Evolutionary conservation across 1,140 invertebrate species (phyloP).

Genomic region (Trachymyrmex cornetzi): DNA sequence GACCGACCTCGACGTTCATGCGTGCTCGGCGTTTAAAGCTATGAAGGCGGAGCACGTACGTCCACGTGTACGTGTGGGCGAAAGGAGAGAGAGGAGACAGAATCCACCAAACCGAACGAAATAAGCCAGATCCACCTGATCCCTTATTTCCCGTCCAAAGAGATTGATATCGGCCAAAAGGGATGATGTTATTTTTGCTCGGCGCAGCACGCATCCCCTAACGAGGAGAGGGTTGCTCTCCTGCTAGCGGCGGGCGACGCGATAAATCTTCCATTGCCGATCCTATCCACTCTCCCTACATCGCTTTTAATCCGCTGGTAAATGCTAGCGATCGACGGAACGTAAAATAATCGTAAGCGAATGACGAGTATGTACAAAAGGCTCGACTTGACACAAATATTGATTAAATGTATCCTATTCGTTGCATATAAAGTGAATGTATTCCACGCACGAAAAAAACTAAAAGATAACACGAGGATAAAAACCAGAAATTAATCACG

Average conservation of each 20-base stretch:
- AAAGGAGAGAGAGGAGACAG: neutral
- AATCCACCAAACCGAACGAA: constrained; percentile 54
- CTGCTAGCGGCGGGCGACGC: constrained; percentile 26
- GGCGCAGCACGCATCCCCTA: constrained; percentile 19
- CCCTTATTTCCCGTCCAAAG: constrained; percentile 57
- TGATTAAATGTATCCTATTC: constrained; percentile 34
- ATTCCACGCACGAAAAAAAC: neutral
- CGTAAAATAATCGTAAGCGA: constrained; percentile 37
- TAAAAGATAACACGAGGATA: constrained; percentile 16
- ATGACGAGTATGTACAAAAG: constrained; percentile 40
- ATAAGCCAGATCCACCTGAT: constrained; percentile 68
- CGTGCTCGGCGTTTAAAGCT: constrained; percentile 29
- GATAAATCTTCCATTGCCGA: constrained; percentile 65
- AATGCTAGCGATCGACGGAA: constrained; percentile 34
- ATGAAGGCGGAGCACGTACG: constrained; percentile 57
- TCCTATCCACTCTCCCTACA: neutral
- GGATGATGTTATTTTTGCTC: constrained; percentile 58
- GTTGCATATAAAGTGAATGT: constrained; percentile 8
- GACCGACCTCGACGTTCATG: constrained; percentile 42
- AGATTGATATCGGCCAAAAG: constrained; percentile 68
- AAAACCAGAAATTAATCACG: constrained; percentile 14
- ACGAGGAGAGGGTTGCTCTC: constrained; percentile 31
- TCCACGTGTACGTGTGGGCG: neutral
- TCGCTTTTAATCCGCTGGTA: constrained; percentile 39
- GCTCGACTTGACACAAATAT: constrained; percentile 24